Percentiles rank a stretch among this genome's conserved stretches.
These are phyloP conservation scores for Ricordea florida DNA, from an alignment of 92 coral and sea anemone genomes.

Conservation along the genomic window DNA sequence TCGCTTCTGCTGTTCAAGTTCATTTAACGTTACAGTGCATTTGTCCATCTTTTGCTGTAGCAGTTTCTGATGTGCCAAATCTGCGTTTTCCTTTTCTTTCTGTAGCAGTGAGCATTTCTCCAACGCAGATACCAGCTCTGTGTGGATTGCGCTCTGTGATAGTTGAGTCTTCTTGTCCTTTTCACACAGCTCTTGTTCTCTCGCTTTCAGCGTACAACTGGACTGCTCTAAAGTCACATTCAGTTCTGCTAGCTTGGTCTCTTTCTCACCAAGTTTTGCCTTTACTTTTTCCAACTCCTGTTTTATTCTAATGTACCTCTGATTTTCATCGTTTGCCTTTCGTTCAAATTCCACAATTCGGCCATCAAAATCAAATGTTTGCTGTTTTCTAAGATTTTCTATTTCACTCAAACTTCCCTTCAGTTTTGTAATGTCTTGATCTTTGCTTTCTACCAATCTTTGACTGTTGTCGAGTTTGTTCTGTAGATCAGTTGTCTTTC, in stretches of 20 bases:
- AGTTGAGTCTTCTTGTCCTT: constrained; percentile 43
- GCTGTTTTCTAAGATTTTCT: constrained; percentile 45
- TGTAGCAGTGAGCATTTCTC: constrained; percentile 37
- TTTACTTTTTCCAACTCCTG: constrained; percentile 53
- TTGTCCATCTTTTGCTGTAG: constrained; percentile 67
- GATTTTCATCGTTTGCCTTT: constrained; percentile 39
- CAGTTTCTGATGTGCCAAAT: constrained; percentile 36
- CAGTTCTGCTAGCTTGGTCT: constrained; percentile 13
- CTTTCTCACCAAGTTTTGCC: constrained; percentile 25
- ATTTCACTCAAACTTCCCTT: constrained; percentile 45
- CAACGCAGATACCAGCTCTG: constrained; percentile 21
- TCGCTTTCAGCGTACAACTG: constrained; percentile 35
- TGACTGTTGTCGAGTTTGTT: constrained; percentile 60
- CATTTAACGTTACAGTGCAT: neutral
- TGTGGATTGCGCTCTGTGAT: constrained; percentile 22
- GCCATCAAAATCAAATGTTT: constrained; percentile 32
- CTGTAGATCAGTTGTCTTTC: constrained; percentile 36
- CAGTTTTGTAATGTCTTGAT: constrained; percentile 53
- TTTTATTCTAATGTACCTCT: constrained; percentile 28
- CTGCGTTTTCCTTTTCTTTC: constrained; percentile 53
- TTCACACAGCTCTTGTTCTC: constrained; percentile 31
- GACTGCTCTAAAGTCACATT: constrained; percentile 21
- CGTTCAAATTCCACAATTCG: constrained; percentile 49
- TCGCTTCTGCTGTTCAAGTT: constrained; percentile 49
- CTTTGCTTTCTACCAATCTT: constrained; percentile 50